Percentiles rank a stretch among this genome's conserved stretches.
These are phyloP conservation scores for Carettochelys insculpta DNA, from an alignment of 2,113 vertebrate species.

Conservation along the genomic window DNA sequence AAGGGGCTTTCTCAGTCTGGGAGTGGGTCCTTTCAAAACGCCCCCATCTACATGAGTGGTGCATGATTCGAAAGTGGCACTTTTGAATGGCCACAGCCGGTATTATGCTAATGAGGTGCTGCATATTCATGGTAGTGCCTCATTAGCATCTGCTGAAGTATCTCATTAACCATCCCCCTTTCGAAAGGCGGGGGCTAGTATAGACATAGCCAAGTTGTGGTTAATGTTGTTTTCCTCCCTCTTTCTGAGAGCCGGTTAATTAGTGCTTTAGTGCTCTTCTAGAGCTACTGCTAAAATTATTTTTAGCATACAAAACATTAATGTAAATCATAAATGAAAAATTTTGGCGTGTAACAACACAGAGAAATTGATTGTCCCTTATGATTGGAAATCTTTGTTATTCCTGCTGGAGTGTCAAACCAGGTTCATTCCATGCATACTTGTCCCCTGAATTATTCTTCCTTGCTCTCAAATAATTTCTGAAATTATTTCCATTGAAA, in stretches of 20 bases:
- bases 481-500: not conserved
- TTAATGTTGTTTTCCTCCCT: not conserved
- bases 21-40: too few relatives aligned
- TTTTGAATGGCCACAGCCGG: too few relatives aligned
- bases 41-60: too few relatives aligned
- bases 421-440: not conserved
- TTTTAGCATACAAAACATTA: not conserved
- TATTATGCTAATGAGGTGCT: too few relatives aligned
- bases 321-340: not conserved
- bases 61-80: too few relatives aligned
- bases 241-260: not conserved
- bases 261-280: slow-evolving; percentile 51
- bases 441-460: not conserved
- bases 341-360: not conserved
- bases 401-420: not conserved
- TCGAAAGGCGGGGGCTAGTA: too few relatives aligned
- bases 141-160: too few relatives aligned
- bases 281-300: slow-evolving; percentile 57
- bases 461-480: not conserved
- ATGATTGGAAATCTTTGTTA: not conserved
- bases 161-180: too few relatives aligned
- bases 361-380: not conserved
- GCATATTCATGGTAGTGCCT: too few relatives aligned
- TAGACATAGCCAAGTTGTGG: not conserved
- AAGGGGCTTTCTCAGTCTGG: too few relatives aligned